These are phyloP conservation scores for Tokudaia tokunoshimensis DNA, from an alignment of 2,797 vertebrate genomes.

Conservation along the genomic window DNA sequence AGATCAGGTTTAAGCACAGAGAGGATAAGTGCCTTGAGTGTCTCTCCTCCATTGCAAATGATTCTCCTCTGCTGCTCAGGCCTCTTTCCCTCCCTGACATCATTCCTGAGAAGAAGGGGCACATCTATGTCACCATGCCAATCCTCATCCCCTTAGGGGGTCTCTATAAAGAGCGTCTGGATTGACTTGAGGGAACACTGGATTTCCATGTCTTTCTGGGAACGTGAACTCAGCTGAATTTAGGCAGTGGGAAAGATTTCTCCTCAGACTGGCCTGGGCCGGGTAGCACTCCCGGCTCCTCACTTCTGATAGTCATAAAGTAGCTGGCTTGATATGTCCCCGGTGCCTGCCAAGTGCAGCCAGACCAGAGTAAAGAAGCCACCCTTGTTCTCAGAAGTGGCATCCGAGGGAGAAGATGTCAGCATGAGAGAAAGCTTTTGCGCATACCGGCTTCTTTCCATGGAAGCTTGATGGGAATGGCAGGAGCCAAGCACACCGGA, in stretches of 20 bases:
- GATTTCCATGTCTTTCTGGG: slow-evolving; percentile 6
- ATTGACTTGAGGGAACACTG: background rate
- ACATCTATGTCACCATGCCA: accelerated
- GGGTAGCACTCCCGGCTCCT: background rate
- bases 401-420: accelerated
- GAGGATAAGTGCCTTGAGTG: background rate
- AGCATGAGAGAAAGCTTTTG: background rate
- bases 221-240: background rate
- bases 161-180: background rate
- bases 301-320: background rate
- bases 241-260: background rate
- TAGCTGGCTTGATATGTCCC: background rate
- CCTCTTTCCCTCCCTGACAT: background rate
- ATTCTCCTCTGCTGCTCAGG: accelerated
- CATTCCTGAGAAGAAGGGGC: background rate
- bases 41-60: accelerated
- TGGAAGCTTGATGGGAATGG: background rate
- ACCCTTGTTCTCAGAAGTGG: background rate
- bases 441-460: accelerated
- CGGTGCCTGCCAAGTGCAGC: background rate
- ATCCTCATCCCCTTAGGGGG: background rate
- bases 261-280: accelerated
- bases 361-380: background rate
- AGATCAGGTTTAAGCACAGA: background rate
- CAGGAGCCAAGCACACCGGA: too few relatives aligned